phyloP scores from a whole-genome alignment of 1,140 invertebrate genomes.

The Ridgeia piscesae region DNA sequence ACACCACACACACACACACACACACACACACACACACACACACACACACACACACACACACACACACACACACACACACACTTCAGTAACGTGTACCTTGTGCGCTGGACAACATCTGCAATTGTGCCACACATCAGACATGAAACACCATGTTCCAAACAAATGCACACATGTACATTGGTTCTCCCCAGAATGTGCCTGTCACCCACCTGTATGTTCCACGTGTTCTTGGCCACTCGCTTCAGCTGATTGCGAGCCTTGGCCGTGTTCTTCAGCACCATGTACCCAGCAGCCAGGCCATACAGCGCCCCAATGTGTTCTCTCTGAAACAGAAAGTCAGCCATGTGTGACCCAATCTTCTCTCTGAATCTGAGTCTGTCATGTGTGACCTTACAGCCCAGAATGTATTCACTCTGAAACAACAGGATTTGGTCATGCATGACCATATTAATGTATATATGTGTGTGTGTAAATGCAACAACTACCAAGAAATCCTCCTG shows the following conservation, averaged over 20 bases:
- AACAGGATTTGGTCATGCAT: background rate
- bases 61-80: background rate
- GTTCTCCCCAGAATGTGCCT: background rate
- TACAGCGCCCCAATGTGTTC: slow-evolving; percentile 82
- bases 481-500: too few species aligned
- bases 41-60: background rate
- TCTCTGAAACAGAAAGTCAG: slow-evolving; percentile 17
- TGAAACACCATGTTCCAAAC: background rate
- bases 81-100: background rate
- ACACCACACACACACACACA: background rate
- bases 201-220: slow-evolving; percentile 63
- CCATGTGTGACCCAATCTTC: background rate
- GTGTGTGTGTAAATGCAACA: too few species aligned
- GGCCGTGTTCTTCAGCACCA: slow-evolving; percentile 85
- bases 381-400: slow-evolving; percentile 42
- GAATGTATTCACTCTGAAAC: slow-evolving; percentile 67
- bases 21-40: background rate
- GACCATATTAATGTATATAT: too few species aligned
- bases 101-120: background rate
- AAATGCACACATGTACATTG: background rate
- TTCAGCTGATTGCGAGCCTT: slow-evolving; percentile 91
- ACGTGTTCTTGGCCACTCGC: slow-evolving; percentile 79
- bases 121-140: background rate
- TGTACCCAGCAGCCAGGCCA: slow-evolving; percentile 82
- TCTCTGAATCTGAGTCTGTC: too few species aligned